Evolutionary conservation across 2,113 vertebrate genomes (phyloP).

Genomic region (Thymallus thymallus): DNA sequence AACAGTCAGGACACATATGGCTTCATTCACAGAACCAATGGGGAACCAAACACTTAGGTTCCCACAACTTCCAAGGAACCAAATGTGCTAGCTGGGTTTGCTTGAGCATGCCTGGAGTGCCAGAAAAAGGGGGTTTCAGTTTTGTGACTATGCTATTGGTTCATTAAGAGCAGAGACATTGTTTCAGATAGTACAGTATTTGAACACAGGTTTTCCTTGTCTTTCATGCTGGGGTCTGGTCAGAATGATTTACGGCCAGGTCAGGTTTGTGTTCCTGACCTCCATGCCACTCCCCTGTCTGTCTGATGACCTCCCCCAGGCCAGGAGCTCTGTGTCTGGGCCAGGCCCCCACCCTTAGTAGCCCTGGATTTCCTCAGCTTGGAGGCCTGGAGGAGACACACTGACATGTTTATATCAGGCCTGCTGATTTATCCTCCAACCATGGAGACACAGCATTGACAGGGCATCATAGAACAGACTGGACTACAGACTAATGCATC

Average conservation of each 20-base stretch:
- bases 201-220: not conserved
- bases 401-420: conserved; percentile 58
- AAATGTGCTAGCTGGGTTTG: too few species aligned
- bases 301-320: conserved; percentile 8
- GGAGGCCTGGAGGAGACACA: conserved; percentile 9
- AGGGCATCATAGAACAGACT: conserved; percentile 10
- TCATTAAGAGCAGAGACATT: not conserved
- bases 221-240: too few species aligned
- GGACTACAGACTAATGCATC: conserved; percentile 17
- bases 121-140: too few species aligned
- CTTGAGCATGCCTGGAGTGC: too few species aligned
- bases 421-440: conserved; percentile 44
- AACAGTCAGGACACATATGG: too few species aligned
- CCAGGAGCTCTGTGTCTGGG: conserved; percentile 1
- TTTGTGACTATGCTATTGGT: too few species aligned
- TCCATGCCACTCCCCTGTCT: not conserved
- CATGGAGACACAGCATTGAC: not conserved
- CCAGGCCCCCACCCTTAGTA: conserved; percentile 13
- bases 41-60: too few species aligned
- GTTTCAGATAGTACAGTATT: not conserved
- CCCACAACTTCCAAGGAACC: too few species aligned
- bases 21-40: too few species aligned
- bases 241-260: conserved; percentile 19
- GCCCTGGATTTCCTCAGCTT: conserved; percentile 40
- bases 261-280: conserved; percentile 12